phyloP scores from a whole-genome alignment of 1,140 invertebrate genomes.

The Lutraria rhynchaena region DNA sequence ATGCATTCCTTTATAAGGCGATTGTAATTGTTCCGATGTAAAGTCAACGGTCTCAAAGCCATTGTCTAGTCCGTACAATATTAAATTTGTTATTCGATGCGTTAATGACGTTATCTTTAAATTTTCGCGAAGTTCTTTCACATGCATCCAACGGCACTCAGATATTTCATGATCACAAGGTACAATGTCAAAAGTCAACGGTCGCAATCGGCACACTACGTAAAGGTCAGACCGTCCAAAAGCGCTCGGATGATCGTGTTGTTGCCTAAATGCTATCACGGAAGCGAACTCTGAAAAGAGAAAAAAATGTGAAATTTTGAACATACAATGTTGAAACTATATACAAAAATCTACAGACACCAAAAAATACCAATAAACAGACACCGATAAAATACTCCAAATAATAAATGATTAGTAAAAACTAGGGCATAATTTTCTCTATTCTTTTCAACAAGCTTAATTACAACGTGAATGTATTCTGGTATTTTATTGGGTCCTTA shows the following conservation, averaged over 20 bases:
- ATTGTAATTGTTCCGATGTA: constrained; percentile 65
- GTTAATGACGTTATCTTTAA: constrained; percentile 65
- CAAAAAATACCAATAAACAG: too few species aligned
- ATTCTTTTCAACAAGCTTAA: too few species aligned
- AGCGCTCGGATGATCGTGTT: constrained; percentile 85
- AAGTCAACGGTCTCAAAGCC: constrained; percentile 76
- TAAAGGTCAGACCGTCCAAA: constrained; percentile 94
- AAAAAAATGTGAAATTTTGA: too few species aligned
- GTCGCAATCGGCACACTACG: constrained; percentile 88
- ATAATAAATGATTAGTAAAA: too few species aligned
- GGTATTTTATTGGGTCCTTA: too few species aligned
- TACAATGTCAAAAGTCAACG: constrained; percentile 86
- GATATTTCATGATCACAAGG: constrained; percentile 89
- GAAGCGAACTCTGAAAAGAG: constrained; percentile 86
- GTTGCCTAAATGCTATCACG: constrained; percentile 88
- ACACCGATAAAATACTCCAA: too few species aligned
- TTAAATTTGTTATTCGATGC: constrained; percentile 64
- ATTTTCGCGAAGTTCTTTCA: constrained; percentile 64
- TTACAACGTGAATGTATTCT: too few species aligned
- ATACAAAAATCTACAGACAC: too few species aligned
- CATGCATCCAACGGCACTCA: constrained; percentile 89
- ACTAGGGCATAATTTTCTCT: too few species aligned
- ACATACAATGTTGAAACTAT: too few species aligned
- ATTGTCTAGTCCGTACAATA: constrained; percentile 67
- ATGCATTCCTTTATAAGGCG: constrained; percentile 71